A percentile compares a stretch with the other conserved stretches of the same genome.
Evolutionary conservation across 2,797 vertebrate genomes (phyloP).

Genomic region (Acipenser ruthenus): DNA sequence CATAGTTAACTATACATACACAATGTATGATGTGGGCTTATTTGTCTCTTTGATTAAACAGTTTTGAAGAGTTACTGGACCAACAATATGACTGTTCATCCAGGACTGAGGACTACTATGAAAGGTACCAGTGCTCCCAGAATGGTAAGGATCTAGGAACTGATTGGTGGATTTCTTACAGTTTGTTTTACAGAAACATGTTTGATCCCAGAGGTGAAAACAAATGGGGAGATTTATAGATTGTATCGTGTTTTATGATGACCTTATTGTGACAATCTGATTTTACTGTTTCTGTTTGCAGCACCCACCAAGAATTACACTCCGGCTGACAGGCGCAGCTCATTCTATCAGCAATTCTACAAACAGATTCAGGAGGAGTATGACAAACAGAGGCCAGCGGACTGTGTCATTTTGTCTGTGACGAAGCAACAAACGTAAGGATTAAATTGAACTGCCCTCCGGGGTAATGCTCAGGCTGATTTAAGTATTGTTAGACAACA

Average conservation of each 20-base stretch:
- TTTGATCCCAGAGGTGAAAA: neutral
- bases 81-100: constrained; percentile 42
- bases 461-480: neutral
- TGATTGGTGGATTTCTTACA: constrained; percentile 4
- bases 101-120: constrained; percentile 36
- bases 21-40: neutral
- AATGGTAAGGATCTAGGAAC: constrained; percentile 40
- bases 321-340: constrained; percentile 47
- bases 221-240: neutral
- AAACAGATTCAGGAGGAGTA: constrained; percentile 56
- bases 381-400: constrained; percentile 41
- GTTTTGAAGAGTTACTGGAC: constrained; percentile 52
- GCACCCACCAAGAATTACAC: constrained; percentile 37
- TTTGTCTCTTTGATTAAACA: constrained; percentile 23
- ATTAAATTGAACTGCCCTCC: neutral
- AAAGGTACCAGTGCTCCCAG: constrained; percentile 43
- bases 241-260: neutral
- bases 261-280: neutral
- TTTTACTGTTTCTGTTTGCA: neutral
- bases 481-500: too few species aligned
- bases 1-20: too few species aligned
- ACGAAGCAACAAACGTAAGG: constrained; percentile 63
- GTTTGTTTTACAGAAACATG: neutral
- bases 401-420: constrained; percentile 62
- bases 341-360: constrained; percentile 60